phyloP scores from a whole-genome alignment of 2,797 vertebrate species.

The Cetoscarus ocellatus region DNA sequence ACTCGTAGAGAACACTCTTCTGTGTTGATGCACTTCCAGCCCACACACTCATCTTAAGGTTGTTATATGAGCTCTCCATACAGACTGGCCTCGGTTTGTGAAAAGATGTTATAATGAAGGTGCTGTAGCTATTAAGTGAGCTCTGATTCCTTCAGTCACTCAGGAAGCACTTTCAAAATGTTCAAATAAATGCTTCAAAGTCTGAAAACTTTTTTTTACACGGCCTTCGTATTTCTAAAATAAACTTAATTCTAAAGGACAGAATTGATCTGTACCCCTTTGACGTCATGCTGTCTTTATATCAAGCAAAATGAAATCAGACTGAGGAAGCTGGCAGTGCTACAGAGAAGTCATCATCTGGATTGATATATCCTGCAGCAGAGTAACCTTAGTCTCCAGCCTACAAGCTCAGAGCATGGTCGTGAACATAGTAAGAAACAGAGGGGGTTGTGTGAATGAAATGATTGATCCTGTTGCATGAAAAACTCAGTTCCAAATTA shows the following conservation, averaged over 20 bases:
- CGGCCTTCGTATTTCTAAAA: background rate
- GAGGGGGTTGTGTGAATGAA: background rate
- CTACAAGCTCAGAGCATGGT: conserved; percentile 6
- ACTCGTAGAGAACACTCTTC: conserved; percentile 2
- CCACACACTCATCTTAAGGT: conserved; percentile 42
- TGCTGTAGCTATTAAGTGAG: background rate
- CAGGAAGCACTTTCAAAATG: background rate
- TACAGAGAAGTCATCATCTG: conserved; percentile 35
- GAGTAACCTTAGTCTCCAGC: conserved; percentile 20
- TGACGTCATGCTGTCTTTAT: background rate
- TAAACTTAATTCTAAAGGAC: background rate
- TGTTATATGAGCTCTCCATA: conserved; percentile 25
- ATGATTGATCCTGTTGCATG: too few relatives aligned
- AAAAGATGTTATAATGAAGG: conserved; percentile 24
- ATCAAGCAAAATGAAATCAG: background rate
- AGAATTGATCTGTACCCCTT: background rate
- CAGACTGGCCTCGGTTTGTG: conserved; percentile 52
- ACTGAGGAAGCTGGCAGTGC: background rate
- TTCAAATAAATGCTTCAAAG: background rate
- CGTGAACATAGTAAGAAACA: conserved; percentile 48
- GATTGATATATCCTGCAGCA: conserved; percentile 54
- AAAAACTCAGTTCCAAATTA: background rate
- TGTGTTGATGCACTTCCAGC: background rate
- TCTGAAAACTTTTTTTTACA: background rate
- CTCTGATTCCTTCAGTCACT: background rate